Evolutionary conservation across 2,888 invertebrate genomes (phyloP).

Genomic region (Exocentrus adspersus): DNA sequence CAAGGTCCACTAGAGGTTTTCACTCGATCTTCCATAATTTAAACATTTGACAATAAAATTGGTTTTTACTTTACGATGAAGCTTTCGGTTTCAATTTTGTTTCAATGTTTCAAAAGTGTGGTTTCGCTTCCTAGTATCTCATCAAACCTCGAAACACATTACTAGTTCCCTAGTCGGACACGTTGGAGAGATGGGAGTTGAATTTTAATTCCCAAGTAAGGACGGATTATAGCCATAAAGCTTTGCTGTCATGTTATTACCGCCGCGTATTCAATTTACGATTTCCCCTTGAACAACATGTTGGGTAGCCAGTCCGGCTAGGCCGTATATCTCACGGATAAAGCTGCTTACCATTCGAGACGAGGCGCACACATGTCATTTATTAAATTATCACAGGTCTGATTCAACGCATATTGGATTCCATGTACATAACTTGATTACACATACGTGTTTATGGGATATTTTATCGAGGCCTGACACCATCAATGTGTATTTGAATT

Average conservation of each 20-base stretch:
- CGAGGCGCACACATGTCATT: background rate
- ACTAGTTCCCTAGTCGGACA: too few relatives aligned
- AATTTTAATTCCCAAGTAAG: background rate
- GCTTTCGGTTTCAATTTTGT: too few relatives aligned
- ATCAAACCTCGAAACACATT: too few relatives aligned
- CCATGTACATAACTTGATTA: conserved; percentile 23
- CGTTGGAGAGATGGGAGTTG: background rate
- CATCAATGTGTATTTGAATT: too few relatives aligned
- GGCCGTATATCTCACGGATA: background rate
- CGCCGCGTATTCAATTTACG: background rate
- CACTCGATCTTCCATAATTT: too few relatives aligned
- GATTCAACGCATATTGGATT: conserved; percentile 21
- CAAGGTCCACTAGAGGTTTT: too few relatives aligned
- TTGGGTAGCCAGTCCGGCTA: background rate
- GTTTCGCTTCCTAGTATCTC: too few relatives aligned
- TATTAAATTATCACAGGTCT: conserved; percentile 14
- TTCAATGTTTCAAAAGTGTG: too few relatives aligned
- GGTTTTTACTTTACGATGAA: too few relatives aligned
- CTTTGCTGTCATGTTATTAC: background rate
- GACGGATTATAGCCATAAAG: background rate
- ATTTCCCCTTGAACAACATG: conserved; percentile 5
- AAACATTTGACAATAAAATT: too few relatives aligned
- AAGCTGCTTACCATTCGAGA: conserved; percentile 10
- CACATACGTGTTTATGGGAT: too few relatives aligned
- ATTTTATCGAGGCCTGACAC: too few relatives aligned